Evolutionary conservation across 2,888 invertebrate species (phyloP).

Genomic region (Tachystola acroxantha): DNA sequence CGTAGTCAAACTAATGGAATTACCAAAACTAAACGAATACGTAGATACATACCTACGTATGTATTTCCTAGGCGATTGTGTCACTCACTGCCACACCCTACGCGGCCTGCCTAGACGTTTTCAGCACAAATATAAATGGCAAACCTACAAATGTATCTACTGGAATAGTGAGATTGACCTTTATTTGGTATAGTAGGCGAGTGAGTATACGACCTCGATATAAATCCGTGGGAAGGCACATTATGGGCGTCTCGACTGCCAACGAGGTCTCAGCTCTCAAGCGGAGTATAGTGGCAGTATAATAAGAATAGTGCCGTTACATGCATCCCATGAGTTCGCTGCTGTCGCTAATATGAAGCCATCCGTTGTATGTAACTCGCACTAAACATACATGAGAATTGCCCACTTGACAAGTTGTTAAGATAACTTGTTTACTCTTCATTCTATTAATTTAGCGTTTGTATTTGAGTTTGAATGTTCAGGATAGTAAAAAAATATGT

Average conservation of each 20-base stretch:
- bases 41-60: too few relatives aligned
- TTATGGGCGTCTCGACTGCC: constrained; percentile 22
- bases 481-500: too few relatives aligned
- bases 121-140: too few relatives aligned
- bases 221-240: constrained; percentile 53
- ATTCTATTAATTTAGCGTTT: not conserved
- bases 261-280: not conserved
- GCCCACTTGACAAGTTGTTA: not conserved
- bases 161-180: constrained; percentile 22
- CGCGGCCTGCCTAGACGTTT: too few relatives aligned
- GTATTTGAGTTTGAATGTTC: not conserved
- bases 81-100: too few relatives aligned
- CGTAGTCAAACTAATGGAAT: too few relatives aligned
- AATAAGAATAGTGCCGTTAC: constrained; percentile 14
- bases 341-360: constrained; percentile 1
- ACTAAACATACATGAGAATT: constrained; percentile 1
- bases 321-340: constrained; percentile 9
- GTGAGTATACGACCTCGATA: constrained; percentile 40
- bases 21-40: too few relatives aligned
- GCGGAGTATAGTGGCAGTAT: not conserved
- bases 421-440: not conserved
- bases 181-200: constrained; percentile 25
- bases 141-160: too few relatives aligned
- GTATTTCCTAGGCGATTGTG: too few relatives aligned
- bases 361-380: not conserved